Base-by-base conservation (phyloP, 2,888 invertebrate species). In the Imbricaverruca yamaguchii region DNA sequence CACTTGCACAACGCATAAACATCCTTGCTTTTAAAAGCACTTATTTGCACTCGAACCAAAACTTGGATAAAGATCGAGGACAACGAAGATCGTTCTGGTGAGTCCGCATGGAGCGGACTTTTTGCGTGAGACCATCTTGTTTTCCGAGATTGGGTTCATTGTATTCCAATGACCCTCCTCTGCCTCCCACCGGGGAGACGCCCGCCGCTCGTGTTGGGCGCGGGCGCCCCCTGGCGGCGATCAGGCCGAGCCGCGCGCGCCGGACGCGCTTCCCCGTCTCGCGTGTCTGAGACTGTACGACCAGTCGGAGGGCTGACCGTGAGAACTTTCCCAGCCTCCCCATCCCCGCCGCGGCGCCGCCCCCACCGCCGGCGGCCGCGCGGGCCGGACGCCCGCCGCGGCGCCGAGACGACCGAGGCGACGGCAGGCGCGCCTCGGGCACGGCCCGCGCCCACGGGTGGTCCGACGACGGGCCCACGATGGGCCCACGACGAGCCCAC, bases 271-370 rank as follows among this genome's bases (percentile, higher is more conserved):
- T 23, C 39, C 69, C 69, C 69, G 67, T 69, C 55, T 7, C 23
- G 80, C 57, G 11, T 67, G 67, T 39, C 55, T 21, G 80, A 61
- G 80, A 39, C 55, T 25, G 80, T 55, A 25, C 57, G 78, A 18
- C n/a, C 23, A 7, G 55, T 11, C 80, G 56, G 63, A 9, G 57
- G 25, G 25, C n/a, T 12, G 56, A 23, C 55, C 59, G 81, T 81
- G 55, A 67, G 69, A 69, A 69, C 67, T 57, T 80, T 63, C 63
- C 69, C 55, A 67, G 39, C 8, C 21, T 67, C 53, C 57, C 59
- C 57, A 9, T 15, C 61, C 61, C 61, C 61, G 61, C 15, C 61
- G 61, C 61, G 7, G 69, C 39, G 39, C 39, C 65, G 23, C 65
- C 23, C 65, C 23, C 23, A 23, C 65, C 65, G 65, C 23, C 65